Percentiles rank a stretch among this genome's conserved stretches.
phyloP scores from a whole-genome alignment of 2,888 invertebrate species.

The Listrodromus nycthemerus region DNA sequence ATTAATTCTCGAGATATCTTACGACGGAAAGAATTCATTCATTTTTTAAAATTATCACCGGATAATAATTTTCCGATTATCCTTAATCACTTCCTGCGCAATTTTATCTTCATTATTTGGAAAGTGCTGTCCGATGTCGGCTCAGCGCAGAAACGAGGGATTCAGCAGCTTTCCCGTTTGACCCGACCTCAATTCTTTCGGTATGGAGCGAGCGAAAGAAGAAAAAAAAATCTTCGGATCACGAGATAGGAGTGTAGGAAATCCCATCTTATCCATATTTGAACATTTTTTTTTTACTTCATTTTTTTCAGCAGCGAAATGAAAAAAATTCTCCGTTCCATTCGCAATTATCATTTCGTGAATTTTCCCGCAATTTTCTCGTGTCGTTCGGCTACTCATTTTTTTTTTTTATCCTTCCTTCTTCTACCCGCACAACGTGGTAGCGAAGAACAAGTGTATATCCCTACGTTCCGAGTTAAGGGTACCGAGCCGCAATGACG shows the following conservation, averaged over 20 bases:
- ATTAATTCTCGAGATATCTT: not conserved
- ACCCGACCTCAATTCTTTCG: slow-evolving; percentile 45
- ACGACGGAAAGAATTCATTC: not conserved
- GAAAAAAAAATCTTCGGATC: slow-evolving; percentile 26
- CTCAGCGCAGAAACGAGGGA: slow-evolving; percentile 41
- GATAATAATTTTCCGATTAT: slow-evolving; percentile 37
- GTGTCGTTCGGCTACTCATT: slow-evolving; percentile 5
- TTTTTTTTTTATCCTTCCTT: slow-evolving; percentile 17
- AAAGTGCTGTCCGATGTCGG: slow-evolving; percentile 47
- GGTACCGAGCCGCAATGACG: slow-evolving; percentile 36
- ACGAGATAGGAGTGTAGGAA: not conserved
- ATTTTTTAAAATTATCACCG: slow-evolving; percentile 9
- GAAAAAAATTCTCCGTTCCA: slow-evolving; percentile 41
- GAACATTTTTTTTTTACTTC: slow-evolving; percentile 23
- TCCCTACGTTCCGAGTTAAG: not conserved
- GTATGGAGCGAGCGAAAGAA: slow-evolving; percentile 4
- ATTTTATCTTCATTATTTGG: slow-evolving; percentile 62
- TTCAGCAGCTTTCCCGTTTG: slow-evolving; percentile 45
- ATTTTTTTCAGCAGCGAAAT: slow-evolving; percentile 30
- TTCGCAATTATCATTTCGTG: slow-evolving; percentile 7
- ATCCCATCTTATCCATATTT: slow-evolving; percentile 41
- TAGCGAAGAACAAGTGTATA: slow-evolving; percentile 7
- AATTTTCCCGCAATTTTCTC: slow-evolving; percentile 38
- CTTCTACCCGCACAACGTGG: not conserved
- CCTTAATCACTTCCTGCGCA: slow-evolving; percentile 59